phyloP scores from a whole-genome alignment of 2,113 vertebrate species.

The Artemisiospiza belli region DNA sequence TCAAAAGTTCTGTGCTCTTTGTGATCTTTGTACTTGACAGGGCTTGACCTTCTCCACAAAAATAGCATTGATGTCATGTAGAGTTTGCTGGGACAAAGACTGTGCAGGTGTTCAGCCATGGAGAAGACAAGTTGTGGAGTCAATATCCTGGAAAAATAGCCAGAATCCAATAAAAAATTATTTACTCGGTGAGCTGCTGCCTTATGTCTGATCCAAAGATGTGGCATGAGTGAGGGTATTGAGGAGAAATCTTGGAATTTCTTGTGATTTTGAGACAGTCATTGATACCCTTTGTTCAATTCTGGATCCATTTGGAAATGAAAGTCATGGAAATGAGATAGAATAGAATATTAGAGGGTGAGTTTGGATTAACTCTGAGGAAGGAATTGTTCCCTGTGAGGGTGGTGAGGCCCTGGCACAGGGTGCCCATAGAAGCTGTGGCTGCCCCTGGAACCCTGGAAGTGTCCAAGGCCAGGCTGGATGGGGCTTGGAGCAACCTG shows the following conservation, averaged over 20 bases:
- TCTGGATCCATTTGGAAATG: neutral
- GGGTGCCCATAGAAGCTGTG: fast-evolving
- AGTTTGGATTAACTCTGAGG: neutral
- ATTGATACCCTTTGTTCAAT: neutral
- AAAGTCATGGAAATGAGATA: neutral
- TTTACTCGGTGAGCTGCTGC: neutral
- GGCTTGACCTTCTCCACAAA: neutral
- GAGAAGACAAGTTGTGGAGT: neutral
- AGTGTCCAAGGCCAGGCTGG: neutral
- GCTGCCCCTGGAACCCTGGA: neutral
- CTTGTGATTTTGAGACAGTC: neutral
- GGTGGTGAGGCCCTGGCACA: fast-evolving
- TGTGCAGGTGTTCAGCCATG: neutral
- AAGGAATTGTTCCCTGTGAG: neutral
- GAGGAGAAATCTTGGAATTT: neutral
- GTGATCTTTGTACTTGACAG: neutral
- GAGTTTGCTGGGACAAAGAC: neutral
- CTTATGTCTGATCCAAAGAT: neutral
- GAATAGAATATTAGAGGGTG: neutral
- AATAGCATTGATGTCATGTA: neutral
- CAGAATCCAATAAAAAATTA: neutral
- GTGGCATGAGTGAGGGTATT: fast-evolving
- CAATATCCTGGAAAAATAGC: neutral
- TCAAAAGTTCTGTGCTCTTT: neutral
- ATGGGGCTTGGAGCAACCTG: neutral